Evolutionary conservation across 2,797 vertebrate species (phyloP), one percentile per base, ranked within the genome.

Genomic region (Alectoris magna): DNA sequence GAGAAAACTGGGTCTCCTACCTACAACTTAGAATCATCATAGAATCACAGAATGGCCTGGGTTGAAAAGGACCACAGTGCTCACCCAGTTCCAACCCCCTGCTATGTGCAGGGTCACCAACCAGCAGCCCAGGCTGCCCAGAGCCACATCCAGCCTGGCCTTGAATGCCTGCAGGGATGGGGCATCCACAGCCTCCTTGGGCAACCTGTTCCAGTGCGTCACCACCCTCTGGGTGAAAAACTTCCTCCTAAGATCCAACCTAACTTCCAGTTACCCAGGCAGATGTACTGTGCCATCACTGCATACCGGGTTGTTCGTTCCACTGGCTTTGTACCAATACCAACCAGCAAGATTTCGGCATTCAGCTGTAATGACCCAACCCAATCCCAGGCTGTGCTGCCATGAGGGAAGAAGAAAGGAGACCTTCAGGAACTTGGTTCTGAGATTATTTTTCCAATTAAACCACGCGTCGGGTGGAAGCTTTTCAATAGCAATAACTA

Each of bases 401-500:
- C 29, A 56, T 12, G 11, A 43, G 71, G 78, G 39, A 71, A 62
- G 14, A 85, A 66, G 43, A 59, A 73, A 59, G 36, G 19, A 81
- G 48, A 3, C 62, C 23, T 85, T 87, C 6, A 26, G 48, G n/a
- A 55, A 43, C 43, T 44, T 31, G 26, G 22, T 84, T 67, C 64
- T 71, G 71, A 85, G 89, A 90, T 43, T 46, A 88, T 87, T 91
- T 84, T 67, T 74, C 69, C 66, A 85, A 84, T 70, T 90, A 75
- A 87, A 68, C 11, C 21, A 66, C 85, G 22, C 44, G 27, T 31
- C 56, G 66, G 48, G 62, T 59, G 60, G 77, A 84, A 92, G 23
- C 23, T 84, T 87, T 92, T 90, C 84, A 64, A 27, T 11, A 84
- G 87, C 73, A 76, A n/a, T 69, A 78, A 78, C 83, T 43, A 38